Percentiles rank a stretch among this genome's conserved stretches.
phyloP scores from a whole-genome alignment of 2,797 vertebrate genomes.

The Halcyon leucocephala region DNA sequence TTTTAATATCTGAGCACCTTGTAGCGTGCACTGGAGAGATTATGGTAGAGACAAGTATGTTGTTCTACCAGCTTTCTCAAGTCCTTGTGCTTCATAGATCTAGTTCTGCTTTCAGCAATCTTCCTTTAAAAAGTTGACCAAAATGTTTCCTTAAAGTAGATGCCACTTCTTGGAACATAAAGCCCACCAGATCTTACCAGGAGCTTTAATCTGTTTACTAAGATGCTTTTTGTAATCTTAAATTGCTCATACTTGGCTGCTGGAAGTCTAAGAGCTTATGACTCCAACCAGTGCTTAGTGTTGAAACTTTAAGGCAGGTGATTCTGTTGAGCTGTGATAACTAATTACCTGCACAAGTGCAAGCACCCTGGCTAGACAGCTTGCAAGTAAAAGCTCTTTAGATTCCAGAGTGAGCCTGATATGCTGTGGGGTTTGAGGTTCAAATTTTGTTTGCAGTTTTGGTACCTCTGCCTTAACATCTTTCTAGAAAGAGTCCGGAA shows the following conservation, averaged over 20 bases:
- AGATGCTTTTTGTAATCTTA: not conserved
- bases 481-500: not conserved
- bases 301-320: not conserved
- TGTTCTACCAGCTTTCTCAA: not conserved
- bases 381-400: not conserved
- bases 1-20: not conserved
- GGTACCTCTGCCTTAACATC: not conserved
- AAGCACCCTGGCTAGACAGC: not conserved
- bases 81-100: accelerated
- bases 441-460: not conserved
- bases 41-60: not conserved
- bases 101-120: not conserved
- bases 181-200: not conserved
- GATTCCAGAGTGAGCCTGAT: not conserved
- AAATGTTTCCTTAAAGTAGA: not conserved
- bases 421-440: not conserved
- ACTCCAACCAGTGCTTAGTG: not conserved
- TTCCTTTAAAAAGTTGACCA: not conserved
- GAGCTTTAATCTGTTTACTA: not conserved
- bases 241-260: not conserved
- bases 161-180: not conserved
- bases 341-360: not conserved
- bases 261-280: not conserved
- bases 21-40: not conserved
- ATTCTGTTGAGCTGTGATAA: not conserved